Conservation (phyloP, 2,888 invertebrate genomes). For the Protula sp. region DNA sequence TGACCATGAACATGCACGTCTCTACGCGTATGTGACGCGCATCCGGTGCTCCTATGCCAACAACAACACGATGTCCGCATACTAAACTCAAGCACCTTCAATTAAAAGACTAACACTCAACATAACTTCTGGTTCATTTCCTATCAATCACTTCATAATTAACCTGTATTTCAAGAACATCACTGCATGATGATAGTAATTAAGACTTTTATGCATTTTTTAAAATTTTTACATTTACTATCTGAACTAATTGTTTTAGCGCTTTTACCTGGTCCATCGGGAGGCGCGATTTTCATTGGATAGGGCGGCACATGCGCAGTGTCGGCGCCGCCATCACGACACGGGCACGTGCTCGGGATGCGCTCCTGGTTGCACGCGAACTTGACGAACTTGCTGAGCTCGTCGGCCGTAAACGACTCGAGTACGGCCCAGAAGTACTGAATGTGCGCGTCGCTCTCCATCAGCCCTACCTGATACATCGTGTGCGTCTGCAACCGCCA, state of each 20-base stretch:
- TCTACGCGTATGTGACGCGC: constrained; percentile 48
- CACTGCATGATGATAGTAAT: too few species aligned
- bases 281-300: constrained; percentile 54
- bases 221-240: too few species aligned
- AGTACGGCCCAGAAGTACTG: constrained; percentile 50
- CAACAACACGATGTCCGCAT: too few species aligned
- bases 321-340: constrained; percentile 42
- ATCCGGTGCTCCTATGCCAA: constrained; percentile 45
- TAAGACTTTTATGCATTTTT: too few species aligned
- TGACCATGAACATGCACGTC: constrained; percentile 54
- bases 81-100: too few species aligned
- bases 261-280: constrained; percentile 50
- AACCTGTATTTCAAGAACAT: too few species aligned
- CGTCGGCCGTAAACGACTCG: constrained; percentile 44
- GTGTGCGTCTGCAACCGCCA: constrained; percentile 49
- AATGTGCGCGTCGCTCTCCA: constrained; percentile 49
- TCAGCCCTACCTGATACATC: constrained; percentile 52
- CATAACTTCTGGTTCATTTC: too few species aligned
- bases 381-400: constrained; percentile 49
- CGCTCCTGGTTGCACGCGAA: constrained; percentile 54
- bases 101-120: too few species aligned
- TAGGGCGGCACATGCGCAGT: constrained; percentile 51
- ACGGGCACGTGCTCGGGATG: constrained; percentile 49
- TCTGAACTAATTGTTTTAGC: too few species aligned
- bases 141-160: too few species aligned